Percentiles rank a stretch among this genome's conserved stretches.
Conservation (phyloP, 2,797 vertebrate genomes). For the Nannoperca obscura region DNA sequence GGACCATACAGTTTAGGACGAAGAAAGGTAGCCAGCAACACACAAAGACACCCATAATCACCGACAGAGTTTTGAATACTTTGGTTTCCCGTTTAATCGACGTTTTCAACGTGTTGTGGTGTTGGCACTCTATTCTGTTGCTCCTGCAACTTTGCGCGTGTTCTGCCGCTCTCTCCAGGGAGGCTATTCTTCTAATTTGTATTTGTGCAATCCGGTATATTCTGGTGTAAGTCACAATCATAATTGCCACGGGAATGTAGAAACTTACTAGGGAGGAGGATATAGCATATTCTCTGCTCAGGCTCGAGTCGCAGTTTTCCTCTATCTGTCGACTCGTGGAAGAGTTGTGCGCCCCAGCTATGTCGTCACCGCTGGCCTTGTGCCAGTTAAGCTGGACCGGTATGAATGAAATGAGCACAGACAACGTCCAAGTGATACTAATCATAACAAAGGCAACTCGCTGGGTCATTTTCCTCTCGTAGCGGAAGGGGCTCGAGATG, state of each 20-base stretch:
- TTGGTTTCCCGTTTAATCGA: conserved; percentile 94
- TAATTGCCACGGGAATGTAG: conserved; percentile 96
- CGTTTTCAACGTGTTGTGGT: conserved; percentile 87
- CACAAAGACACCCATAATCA: conserved; percentile 97
- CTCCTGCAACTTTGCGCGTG: conserved; percentile 91
- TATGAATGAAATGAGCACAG: conserved; percentile 95
- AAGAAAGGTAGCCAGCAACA: conserved; percentile 98
- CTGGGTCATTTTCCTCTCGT: conserved; percentile 96
- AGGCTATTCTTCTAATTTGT: conserved; percentile 92
- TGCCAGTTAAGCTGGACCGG: conserved; percentile 97
- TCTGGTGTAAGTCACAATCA: conserved; percentile 95
- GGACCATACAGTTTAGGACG: conserved; percentile 94
- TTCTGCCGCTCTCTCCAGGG: conserved; percentile 92
- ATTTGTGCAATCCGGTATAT: conserved; percentile 95
- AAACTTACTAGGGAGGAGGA: conserved; percentile 97
- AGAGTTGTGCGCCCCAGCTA: conserved; percentile 63
- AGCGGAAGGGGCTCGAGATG: conserved; percentile 95
- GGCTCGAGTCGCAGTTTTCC: conserved; percentile 92
- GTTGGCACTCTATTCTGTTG: conserved; percentile 84
- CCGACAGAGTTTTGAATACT: conserved; percentile 94
- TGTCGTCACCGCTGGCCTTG: conserved; percentile 76
- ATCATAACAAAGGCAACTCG: conserved; percentile 92
- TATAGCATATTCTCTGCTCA: conserved; percentile 95
- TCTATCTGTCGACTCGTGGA: conserved; percentile 55
- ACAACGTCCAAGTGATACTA: conserved; percentile 91